Evolutionary conservation across 1,140 invertebrate species (phyloP).

Genomic region (Lepidurus apus): DNA sequence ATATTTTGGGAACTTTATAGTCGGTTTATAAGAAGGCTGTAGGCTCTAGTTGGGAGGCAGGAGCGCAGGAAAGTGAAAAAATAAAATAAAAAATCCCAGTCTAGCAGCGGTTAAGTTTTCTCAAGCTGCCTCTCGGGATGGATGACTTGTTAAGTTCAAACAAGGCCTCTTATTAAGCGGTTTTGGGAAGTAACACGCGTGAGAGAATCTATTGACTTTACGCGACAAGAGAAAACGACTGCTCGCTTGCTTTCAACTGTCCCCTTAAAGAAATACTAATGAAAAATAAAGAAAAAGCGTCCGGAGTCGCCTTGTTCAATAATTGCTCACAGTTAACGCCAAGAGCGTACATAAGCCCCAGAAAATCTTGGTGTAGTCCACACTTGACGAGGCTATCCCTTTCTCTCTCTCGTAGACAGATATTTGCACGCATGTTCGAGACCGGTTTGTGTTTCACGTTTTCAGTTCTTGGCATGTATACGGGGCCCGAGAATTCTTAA

Average conservation of each 20-base stretch:
- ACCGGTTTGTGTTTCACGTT: slow-evolving; percentile 13
- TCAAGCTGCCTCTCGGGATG: too few relatives aligned
- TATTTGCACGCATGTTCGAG: slow-evolving; percentile 18
- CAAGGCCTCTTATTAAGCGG: too few relatives aligned
- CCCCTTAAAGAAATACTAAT: neutral
- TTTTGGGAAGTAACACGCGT: too few relatives aligned
- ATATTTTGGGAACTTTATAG: neutral
- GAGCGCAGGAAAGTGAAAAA: too few relatives aligned
- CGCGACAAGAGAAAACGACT: too few relatives aligned
- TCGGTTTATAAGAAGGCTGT: neutral
- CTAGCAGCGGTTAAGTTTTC: too few relatives aligned
- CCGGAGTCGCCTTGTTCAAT: neutral
- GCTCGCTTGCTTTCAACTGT: neutral
- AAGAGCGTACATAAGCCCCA: neutral
- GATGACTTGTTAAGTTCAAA: too few relatives aligned
- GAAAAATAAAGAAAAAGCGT: neutral
- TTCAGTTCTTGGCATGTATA: neutral
- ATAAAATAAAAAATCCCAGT: too few relatives aligned
- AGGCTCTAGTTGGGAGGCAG: neutral
- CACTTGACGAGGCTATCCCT: neutral
- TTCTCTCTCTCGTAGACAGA: slow-evolving; percentile 6
- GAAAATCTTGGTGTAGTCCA: neutral
- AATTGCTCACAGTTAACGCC: neutral
- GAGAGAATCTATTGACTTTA: too few relatives aligned
- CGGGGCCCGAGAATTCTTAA: slow-evolving; percentile 8